Conservation (phyloP, 2,113 vertebrate species). For the Sporophila hypoxantha region DNA sequence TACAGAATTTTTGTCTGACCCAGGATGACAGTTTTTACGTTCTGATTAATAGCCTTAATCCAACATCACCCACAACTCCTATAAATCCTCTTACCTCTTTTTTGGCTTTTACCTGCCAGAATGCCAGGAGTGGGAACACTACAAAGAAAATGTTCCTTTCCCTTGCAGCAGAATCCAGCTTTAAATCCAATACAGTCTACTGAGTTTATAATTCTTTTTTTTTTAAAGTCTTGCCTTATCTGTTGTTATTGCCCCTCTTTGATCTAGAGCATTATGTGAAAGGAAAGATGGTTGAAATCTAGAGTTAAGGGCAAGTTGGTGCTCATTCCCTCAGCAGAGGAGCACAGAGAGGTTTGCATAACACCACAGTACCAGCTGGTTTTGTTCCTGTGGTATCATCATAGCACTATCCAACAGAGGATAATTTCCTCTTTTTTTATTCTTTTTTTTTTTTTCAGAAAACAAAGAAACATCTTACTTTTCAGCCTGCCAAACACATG, state of each 20-base stretch:
- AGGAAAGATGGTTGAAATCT: neutral
- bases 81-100: neutral
- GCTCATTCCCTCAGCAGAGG: neutral
- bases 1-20: constrained; percentile 19
- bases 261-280: neutral
- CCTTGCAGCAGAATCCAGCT: neutral
- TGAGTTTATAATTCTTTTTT: neutral
- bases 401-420: neutral
- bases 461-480: neutral
- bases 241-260: neutral
- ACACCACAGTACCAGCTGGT: neutral
- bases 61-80: neutral
- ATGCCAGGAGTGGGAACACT: neutral
- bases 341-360: neutral
- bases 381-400: neutral
- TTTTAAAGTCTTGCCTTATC: neutral
- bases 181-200: neutral
- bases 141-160: neutral
- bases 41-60: constrained; percentile 30
- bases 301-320: neutral
- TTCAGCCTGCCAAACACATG: neutral
- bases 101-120: neutral
- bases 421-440: neutral
- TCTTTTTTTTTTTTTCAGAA: neutral
- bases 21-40: constrained; percentile 20